Evolutionary conservation across 2,113 vertebrate genomes (phyloP), one percentile per base, ranked within the genome.

Genomic region (Procavia capensis): DNA sequence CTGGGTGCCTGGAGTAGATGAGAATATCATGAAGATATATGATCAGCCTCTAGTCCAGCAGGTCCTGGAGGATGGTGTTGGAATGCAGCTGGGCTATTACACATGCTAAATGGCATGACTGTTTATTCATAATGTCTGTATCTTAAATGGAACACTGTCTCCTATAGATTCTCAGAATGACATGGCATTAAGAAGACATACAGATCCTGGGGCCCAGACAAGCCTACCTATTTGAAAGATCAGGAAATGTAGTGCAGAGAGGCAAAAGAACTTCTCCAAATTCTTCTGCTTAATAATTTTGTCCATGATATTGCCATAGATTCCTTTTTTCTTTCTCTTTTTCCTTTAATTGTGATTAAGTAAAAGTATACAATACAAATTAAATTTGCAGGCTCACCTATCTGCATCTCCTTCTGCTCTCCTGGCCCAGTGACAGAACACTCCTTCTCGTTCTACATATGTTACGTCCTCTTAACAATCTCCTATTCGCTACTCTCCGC

Each of bases 1-100:
- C 96, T 90, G 64, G 85, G 66, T 97, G 97, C 92, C 97, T 93
- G 92, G 96, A 95, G 96, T 81, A 91, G 90, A 96, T 95, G 97
- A 97, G 95, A 97, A 92, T 96, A 93, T 95, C 95, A 80, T 95
- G 88, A 97, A 97, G 96, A 96, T 97, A 96, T 97, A 95, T 95
- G 96, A 96, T 96, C 90, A 95, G 70, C 78, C 87, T 95, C 63
- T 68, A 95, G 88, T 91, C 85, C 85, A 97, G 81, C 94, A 87
- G 76, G 81, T 95, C 90, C 92, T 92, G 85, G 78, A 97, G 76
- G 94, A 95, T 92, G 81, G 79, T 88, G 87, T 96, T 96, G 96
- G 95, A 97, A 95, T n/a, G 29, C 81, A 95, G 78, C 81, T 96
- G 81, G 94, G 50, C 57, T 97, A 93, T 97, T 96, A 96, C 93